Base-by-base conservation (phyloP, 1,140 invertebrate genomes). In the Sarcophaga bullata region DNA sequence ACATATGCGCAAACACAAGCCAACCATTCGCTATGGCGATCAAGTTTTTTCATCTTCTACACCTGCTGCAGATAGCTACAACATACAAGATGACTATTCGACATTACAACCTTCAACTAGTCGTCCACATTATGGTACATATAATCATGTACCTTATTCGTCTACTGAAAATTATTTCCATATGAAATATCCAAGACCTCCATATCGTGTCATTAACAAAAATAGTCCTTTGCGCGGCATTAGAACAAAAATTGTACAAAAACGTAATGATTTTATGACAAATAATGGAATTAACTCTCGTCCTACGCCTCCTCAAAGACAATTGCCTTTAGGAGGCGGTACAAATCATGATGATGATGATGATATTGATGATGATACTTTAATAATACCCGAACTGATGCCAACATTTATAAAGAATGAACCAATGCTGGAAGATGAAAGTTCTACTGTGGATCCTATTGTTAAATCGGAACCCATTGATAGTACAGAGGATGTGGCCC, bases 1-100 rank as follows among this genome's bases (percentile, higher is more conserved):
- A 0, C 84, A 84, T 48, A 84, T 84, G 84, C 73, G 84, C 15
- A 50, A 46, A 17, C 83, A 83, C 37, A 83, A 83, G 48, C 50
- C 80, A n/a, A 19, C 80, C 13, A 47, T 49, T 15, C 13, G 48
- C 9, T 75, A 50, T 68, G 80, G 68, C n/a, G n/a, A 68, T 17
- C n/a, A 9, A 10, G n/a, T 50, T 19, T 17, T 80, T 17, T 15
- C 76, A 17, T 10, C 3, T 19, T 6, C n/a, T 52, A 37, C 1
- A 1, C 11, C 15, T n/a, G 8, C 9, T 17, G 11, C 17, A 6
- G 76, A 80, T 19, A 25, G 7, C 17, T 80, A 80, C 50, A 80
- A 17, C 9, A 80, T 17, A 50, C 48, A 17, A 49, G 76, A 80
- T 68, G 62, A 68, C 7, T 13, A 52, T 68, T 10, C 17, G 19